Evolutionary conservation across 2,888 invertebrate genomes (phyloP).

Genomic region (Chymomyza fuscimana): DNA sequence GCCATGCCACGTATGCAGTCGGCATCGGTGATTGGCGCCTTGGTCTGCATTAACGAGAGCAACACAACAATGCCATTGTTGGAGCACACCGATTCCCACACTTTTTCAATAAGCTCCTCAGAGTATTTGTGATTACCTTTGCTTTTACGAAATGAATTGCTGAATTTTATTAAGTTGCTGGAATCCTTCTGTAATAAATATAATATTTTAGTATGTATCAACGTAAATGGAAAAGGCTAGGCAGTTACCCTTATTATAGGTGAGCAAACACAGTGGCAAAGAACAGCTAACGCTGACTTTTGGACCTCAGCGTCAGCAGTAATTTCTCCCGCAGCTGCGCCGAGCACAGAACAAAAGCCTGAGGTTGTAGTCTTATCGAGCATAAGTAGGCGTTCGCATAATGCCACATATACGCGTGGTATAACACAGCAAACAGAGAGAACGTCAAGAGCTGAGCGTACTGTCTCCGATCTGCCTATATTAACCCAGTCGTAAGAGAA

Average conservation of each 20-base stretch:
- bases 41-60: slow-evolving; percentile 92
- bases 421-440: slow-evolving; percentile 94
- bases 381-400: slow-evolving; percentile 88
- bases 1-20: slow-evolving; percentile 96
- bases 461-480: slow-evolving; percentile 89
- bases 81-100: slow-evolving; percentile 96
- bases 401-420: slow-evolving; percentile 87
- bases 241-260: slow-evolving; percentile 87
- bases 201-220: not conserved
- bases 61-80: slow-evolving; percentile 98
- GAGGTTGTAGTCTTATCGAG: slow-evolving; percentile 89
- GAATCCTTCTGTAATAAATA: not conserved
- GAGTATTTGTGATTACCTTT: slow-evolving; percentile 84
- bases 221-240: slow-evolving; percentile 7
- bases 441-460: slow-evolving; percentile 91
- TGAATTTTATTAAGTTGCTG: slow-evolving; percentile 61
- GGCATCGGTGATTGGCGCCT: slow-evolving; percentile 97
- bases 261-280: slow-evolving; percentile 96
- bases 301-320: slow-evolving; percentile 95
- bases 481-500: slow-evolving; percentile 94
- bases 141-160: slow-evolving; percentile 65
- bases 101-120: slow-evolving; percentile 93
- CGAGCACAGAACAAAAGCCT: slow-evolving; percentile 89
- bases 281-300: slow-evolving; percentile 92
- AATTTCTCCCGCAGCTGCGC: slow-evolving; percentile 94